A percentile compares a stretch with the other conserved stretches of the same genome.
phyloP scores from a whole-genome alignment of 2,113 vertebrate species.

The Ellobius talpinus region DNA sequence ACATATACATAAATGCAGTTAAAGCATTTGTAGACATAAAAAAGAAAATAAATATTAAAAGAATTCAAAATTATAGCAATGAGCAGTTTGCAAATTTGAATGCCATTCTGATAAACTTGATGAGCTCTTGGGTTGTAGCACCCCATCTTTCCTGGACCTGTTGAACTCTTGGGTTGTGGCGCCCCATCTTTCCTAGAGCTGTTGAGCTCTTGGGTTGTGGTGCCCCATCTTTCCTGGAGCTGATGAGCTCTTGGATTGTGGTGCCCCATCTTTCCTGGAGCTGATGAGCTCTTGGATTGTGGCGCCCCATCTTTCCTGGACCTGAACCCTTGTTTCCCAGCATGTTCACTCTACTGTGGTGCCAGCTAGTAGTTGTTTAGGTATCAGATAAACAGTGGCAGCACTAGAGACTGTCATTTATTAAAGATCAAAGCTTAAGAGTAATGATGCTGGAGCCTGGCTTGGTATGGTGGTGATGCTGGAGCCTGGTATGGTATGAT shows the following conservation, averaged over 20 bases:
- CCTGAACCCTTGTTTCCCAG: no score
- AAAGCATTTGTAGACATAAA: not conserved
- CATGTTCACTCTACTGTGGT: not conserved
- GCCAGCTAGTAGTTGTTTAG: not conserved
- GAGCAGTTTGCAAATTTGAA: not conserved
- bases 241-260: not conserved
- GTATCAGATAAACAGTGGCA: not conserved
- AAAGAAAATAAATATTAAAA: not conserved
- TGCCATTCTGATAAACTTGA: not conserved
- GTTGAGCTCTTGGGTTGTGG: not conserved
- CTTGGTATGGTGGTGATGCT: not conserved
- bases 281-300: not conserved
- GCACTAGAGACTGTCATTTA: not conserved
- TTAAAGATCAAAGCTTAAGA: not conserved
- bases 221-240: no score
- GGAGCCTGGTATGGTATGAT: no score
- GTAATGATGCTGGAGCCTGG: not conserved
- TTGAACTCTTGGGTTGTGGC: not conserved
- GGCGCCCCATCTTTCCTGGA: not conserved
- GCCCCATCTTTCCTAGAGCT: not conserved
- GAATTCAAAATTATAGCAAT: not conserved
- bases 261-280: not conserved
- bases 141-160: not conserved
- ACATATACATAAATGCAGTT: not conserved
- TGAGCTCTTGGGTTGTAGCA: not conserved